These are phyloP conservation scores for Syrista parreyssii DNA, from an alignment of 2,888 invertebrate genomes.

Conservation along the genomic window DNA sequence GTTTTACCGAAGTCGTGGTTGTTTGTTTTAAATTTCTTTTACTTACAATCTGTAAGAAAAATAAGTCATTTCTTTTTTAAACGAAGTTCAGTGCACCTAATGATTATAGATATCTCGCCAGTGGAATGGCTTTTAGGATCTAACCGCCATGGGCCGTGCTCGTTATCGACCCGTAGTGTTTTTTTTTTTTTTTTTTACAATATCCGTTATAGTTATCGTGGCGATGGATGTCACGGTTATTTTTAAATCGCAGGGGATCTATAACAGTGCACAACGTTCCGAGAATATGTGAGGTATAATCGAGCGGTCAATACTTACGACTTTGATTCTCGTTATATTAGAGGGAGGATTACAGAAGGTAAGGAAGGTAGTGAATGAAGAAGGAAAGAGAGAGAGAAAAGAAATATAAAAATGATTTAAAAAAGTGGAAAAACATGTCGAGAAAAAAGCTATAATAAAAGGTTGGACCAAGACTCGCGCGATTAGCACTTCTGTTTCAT, in stretches of 20 bases:
- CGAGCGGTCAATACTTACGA: background rate
- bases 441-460: background rate
- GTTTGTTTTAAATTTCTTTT: too few species aligned
- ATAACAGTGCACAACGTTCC: background rate
- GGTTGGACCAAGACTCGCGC: background rate
- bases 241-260: background rate
- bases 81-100: background rate
- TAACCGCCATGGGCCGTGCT: background rate
- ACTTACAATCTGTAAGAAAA: too few species aligned
- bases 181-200: background rate
- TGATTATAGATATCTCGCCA: background rate
- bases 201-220: background rate
- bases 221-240: background rate
- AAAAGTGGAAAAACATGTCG: background rate
- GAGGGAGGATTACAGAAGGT: background rate
- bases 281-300: background rate
- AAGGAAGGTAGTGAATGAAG: background rate
- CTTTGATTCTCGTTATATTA: background rate
- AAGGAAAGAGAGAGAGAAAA: background rate
- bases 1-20: background rate
- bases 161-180: background rate
- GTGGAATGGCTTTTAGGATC: background rate
- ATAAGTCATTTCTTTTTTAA: background rate
- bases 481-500: background rate
- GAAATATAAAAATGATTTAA: background rate